Evolutionary conservation across 2,888 invertebrate species (phyloP).

Genomic region (Cybosia mesomella): DNA sequence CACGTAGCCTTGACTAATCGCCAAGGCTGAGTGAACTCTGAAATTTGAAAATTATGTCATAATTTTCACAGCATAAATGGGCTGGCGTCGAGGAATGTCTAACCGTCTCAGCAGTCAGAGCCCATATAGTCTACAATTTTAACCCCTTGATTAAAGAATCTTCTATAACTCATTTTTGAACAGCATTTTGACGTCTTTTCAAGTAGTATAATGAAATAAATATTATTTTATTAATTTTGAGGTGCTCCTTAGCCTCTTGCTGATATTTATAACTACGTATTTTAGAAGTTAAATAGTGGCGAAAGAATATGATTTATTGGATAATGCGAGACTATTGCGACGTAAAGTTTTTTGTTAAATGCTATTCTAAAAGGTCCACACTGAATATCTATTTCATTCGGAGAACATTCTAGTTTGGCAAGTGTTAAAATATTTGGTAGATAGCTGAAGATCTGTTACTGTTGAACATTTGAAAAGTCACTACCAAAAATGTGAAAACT

Average conservation of each 20-base stretch:
- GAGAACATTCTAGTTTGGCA: background rate
- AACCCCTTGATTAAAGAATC: background rate
- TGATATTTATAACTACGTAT: no score
- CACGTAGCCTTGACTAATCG: background rate
- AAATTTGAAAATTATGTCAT: slow-evolving; percentile 4
- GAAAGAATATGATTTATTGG: no score
- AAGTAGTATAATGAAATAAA: no score
- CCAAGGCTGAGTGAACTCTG: slow-evolving; percentile 1
- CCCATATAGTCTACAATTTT: background rate
- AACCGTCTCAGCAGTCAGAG: background rate
- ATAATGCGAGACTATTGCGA: no score
- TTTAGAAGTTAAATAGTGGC: no score
- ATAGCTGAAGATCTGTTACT: no score
- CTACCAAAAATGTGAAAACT: background rate
- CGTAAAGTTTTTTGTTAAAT: no score
- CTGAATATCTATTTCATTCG: background rate
- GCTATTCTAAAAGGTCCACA: no score
- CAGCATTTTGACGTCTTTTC: background rate
- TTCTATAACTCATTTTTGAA: background rate
- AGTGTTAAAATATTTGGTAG: no score
- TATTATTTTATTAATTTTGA: no score
- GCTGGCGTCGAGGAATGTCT: background rate
- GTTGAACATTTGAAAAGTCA: background rate
- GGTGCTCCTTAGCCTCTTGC: no score
- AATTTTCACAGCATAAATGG: slow-evolving; percentile 1